Evolutionary conservation across 2,888 invertebrate genomes (phyloP).

Genomic region (Meganola albula): DNA sequence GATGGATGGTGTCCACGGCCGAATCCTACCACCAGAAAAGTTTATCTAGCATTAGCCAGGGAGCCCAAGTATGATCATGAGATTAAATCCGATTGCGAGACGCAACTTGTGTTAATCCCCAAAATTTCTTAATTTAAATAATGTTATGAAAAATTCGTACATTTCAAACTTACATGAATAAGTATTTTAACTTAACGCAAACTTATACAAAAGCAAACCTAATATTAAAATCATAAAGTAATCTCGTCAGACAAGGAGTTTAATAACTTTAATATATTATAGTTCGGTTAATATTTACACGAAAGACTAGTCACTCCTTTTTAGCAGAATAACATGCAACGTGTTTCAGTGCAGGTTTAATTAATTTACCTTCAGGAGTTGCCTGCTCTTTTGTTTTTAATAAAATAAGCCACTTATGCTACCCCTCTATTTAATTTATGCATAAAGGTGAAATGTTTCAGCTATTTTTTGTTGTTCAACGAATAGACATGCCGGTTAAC

Average conservation of each 20-base stretch:
- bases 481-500: too few species aligned
- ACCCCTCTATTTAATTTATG: slow-evolving; percentile 15
- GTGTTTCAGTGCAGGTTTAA: slow-evolving; percentile 20
- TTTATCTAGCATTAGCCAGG: too few species aligned
- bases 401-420: slow-evolving; percentile 20
- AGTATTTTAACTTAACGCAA: neutral
- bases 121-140: neutral
- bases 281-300: slow-evolving; percentile 28
- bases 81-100: too few species aligned
- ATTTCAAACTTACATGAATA: neutral
- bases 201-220: neutral
- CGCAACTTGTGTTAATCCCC: neutral
- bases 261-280: slow-evolving; percentile 24
- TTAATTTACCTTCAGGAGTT: slow-evolving; percentile 30
- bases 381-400: slow-evolving; percentile 21
- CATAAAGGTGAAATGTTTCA: slow-evolving; percentile 12
- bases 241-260: slow-evolving; percentile 20
- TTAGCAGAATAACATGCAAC: slow-evolving; percentile 28
- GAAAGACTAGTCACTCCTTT: slow-evolving; percentile 21
- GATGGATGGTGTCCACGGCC: too few species aligned
- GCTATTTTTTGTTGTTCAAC: too few species aligned
- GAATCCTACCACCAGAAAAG: too few species aligned
- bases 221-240: slow-evolving; percentile 9
- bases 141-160: neutral
- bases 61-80: too few species aligned